A percentile compares a stretch with the other conserved stretches of the same genome.
These are phyloP conservation scores for Brachionus manjavacas DNA, from an alignment of 1,140 invertebrate species.

Conservation along the genomic window DNA sequence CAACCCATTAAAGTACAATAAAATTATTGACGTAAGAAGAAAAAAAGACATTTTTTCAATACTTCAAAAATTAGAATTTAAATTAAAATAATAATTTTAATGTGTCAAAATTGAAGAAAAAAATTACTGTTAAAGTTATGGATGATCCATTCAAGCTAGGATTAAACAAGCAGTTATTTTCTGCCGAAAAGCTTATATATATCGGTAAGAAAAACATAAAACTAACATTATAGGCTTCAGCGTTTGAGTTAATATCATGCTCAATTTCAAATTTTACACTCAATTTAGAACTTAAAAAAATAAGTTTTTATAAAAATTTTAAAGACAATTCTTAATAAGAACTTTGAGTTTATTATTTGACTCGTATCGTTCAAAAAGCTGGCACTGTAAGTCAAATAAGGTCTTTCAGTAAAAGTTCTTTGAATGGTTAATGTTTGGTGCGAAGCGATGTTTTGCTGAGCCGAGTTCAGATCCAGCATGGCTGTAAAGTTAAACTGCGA, in stretches of 20 bases:
- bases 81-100: too few species aligned
- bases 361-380: background rate
- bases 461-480: background rate
- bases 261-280: constrained; percentile 44
- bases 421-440: background rate
- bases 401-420: background rate
- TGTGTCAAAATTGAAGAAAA: too few species aligned
- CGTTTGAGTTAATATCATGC: constrained; percentile 46
- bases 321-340: background rate
- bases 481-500: background rate
- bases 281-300: constrained; percentile 24
- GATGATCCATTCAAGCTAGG: background rate
- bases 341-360: background rate
- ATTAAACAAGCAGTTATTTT: background rate
- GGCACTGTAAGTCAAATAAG: background rate
- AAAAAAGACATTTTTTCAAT: too few species aligned
- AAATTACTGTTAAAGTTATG: background rate
- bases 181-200: background rate
- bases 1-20: too few species aligned
- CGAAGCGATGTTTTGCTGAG: background rate
- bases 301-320: background rate
- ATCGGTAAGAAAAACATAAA: constrained; percentile 47
- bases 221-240: constrained; percentile 45
- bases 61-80: too few species aligned
- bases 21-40: too few species aligned